These are phyloP conservation scores for Charaxes varanes DNA, from an alignment of 1,140 invertebrate species.

Conservation along the genomic window DNA sequence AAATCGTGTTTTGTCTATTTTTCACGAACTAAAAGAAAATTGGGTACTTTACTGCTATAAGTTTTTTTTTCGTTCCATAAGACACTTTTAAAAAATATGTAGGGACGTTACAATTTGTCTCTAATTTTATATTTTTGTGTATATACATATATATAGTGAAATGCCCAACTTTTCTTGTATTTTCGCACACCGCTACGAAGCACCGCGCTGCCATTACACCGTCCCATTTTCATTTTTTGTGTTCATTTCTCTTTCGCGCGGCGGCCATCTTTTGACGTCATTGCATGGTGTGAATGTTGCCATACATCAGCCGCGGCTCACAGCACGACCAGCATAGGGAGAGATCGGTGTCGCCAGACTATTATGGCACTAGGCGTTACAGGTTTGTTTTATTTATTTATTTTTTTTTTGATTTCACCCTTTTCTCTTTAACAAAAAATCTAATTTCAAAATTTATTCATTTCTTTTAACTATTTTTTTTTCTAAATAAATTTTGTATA, in stretches of 20 bases:
- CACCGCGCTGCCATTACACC: neutral
- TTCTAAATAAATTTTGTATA: too few species aligned
- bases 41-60: too few species aligned
- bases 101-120: too few species aligned
- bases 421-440: neutral
- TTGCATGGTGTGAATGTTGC: constrained; percentile 47
- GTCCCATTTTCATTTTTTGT: neutral
- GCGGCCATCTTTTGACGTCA: constrained; percentile 37
- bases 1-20: too few species aligned
- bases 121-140: too few species aligned
- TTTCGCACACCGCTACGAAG: neutral
- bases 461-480: neutral
- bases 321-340: constrained; percentile 78
- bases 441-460: neutral
- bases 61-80: too few species aligned
- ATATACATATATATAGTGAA: neutral
- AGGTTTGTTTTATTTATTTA: constrained; percentile 72
- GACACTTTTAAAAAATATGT: too few species aligned
- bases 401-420: constrained; percentile 19
- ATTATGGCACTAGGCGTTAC: constrained; percentile 78
- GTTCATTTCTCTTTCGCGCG: constrained; percentile 22
- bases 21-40: too few species aligned
- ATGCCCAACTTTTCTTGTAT: neutral
- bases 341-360: constrained; percentile 78
- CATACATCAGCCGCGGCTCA: constrained; percentile 77